These are phyloP conservation scores for Chlamydotis undulata DNA, from an alignment of 2,113 vertebrate genomes.

Conservation along the genomic window DNA sequence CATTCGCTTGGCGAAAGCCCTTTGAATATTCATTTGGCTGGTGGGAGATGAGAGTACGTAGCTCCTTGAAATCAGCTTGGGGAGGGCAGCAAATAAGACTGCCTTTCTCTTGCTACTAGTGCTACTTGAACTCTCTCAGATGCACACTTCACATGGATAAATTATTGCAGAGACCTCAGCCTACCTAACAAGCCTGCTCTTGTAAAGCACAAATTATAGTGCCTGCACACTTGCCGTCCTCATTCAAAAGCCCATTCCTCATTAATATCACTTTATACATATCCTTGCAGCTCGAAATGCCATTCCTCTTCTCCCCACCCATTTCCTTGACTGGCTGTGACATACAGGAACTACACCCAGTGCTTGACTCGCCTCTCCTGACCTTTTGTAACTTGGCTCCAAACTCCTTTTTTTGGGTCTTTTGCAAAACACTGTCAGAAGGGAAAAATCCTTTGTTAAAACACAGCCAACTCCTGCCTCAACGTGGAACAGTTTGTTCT, in stretches of 20 bases:
- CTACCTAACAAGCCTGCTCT: neutral
- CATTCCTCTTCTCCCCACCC: slow-evolving; percentile 73
- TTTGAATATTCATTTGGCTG: slow-evolving; percentile 55
- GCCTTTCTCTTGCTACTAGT: slow-evolving; percentile 21
- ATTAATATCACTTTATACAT: slow-evolving; percentile 52
- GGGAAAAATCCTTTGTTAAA: slow-evolving; percentile 81
- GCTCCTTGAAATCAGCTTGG: slow-evolving; percentile 46
- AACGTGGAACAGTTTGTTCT: slow-evolving; percentile 84
- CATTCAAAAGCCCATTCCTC: slow-evolving; percentile 57
- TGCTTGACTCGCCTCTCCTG: slow-evolving; percentile 78
- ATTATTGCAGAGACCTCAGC: neutral
- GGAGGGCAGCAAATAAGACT: neutral
- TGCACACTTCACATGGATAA: neutral
- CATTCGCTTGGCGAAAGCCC: neutral
- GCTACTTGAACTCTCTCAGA: slow-evolving; percentile 35
- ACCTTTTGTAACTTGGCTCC: slow-evolving; percentile 86
- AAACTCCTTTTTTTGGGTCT: slow-evolving; percentile 80
- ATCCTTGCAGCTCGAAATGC: slow-evolving; percentile 62
- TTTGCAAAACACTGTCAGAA: slow-evolving; percentile 81
- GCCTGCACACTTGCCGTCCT: slow-evolving; percentile 11
- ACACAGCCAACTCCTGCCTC: slow-evolving; percentile 82
- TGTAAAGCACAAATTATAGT: slow-evolving; percentile 19
- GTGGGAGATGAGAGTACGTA: neutral
- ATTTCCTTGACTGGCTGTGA: slow-evolving; percentile 80
- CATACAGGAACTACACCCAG: slow-evolving; percentile 81